Percentiles rank a stretch among this genome's conserved stretches.
Conservation (phyloP, 2,113 vertebrate species). For the Columba livia region DNA sequence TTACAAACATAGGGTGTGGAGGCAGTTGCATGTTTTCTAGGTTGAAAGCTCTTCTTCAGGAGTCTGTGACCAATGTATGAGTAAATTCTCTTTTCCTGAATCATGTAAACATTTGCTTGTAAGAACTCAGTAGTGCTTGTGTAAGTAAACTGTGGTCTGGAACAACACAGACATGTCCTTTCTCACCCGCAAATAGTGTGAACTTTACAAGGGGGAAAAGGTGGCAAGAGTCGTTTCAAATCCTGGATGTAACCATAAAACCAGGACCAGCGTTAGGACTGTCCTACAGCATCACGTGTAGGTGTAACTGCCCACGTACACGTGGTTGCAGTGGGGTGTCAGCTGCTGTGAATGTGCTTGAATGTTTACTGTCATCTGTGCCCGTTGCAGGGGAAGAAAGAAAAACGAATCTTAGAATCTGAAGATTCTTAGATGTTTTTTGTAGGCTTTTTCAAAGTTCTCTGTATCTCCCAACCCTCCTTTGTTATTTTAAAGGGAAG, state of each 20-base stretch:
- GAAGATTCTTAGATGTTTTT: neutral
- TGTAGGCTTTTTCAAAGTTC: neutral
- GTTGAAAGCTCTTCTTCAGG: neutral
- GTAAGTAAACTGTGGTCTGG: neutral
- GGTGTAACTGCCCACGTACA: neutral
- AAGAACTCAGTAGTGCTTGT: neutral
- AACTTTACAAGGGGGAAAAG: neutral
- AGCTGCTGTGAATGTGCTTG: neutral
- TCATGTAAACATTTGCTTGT: neutral
- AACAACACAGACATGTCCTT: neutral
- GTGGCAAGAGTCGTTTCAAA: neutral
- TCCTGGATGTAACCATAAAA: neutral
- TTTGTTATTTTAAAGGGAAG: neutral
- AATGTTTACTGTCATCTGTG: fast-evolving
- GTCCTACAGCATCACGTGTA: fast-evolving
- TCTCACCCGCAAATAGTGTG: neutral
- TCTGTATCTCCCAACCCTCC: neutral
- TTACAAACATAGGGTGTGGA: neutral
- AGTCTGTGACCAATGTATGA: neutral
- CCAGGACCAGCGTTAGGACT: fast-evolving
- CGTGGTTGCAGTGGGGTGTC: neutral
- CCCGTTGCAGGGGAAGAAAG: neutral
- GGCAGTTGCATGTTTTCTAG: neutral
- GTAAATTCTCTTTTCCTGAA: neutral
- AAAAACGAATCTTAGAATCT: neutral